phyloP scores from a whole-genome alignment of 2,113 vertebrate genomes.

The Sakesphorus luctuosus region DNA sequence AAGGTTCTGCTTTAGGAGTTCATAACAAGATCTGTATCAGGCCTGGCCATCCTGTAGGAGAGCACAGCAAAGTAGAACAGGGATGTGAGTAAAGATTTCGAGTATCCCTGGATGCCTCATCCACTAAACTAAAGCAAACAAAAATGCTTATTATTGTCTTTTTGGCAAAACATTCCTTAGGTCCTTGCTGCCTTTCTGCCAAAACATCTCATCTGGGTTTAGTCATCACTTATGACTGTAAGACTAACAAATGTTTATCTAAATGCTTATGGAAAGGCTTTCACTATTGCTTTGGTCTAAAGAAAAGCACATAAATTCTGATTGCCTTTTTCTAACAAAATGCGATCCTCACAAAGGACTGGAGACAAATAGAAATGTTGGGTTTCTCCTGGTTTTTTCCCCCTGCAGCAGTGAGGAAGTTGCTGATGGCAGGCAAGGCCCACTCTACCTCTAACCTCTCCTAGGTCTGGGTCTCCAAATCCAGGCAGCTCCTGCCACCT shows the following conservation, averaged over 20 bases:
- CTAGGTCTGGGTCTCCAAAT: background rate
- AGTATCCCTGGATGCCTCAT: background rate
- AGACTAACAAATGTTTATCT: background rate
- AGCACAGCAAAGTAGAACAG: background rate
- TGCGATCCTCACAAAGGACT: background rate
- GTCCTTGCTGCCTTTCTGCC: background rate
- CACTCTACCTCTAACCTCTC: background rate
- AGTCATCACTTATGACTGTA: background rate
- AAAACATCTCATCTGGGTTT: background rate
- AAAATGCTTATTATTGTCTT: background rate
- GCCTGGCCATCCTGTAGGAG: background rate
- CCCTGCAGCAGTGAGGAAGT: background rate
- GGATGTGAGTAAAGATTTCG: background rate
- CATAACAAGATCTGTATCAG: background rate
- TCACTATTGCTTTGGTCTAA: background rate
- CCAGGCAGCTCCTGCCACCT: background rate
- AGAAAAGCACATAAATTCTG: background rate
- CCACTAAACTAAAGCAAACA: background rate
- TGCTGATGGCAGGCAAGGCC: background rate
- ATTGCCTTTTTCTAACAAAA: background rate
- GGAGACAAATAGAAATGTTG: background rate
- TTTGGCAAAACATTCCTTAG: background rate
- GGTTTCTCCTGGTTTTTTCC: background rate
- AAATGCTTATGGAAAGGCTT: background rate
- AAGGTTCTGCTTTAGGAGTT: background rate